Conservation (phyloP, 2,113 vertebrate genomes). For the Apodemus speciosus region DNA sequence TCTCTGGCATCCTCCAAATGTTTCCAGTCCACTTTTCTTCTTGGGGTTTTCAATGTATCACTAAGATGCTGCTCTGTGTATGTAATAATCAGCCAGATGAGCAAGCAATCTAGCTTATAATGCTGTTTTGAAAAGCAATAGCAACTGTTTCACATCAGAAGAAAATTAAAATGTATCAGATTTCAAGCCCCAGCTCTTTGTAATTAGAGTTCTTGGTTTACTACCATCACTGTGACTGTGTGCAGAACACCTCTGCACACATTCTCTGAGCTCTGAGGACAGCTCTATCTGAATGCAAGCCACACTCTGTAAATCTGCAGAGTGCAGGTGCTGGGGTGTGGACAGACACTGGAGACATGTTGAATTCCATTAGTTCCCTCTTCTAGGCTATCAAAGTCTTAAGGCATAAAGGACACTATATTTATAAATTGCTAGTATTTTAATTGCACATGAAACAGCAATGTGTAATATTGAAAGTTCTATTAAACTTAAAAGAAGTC, state of each 20-base stretch:
- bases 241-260: conserved; percentile 40
- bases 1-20: conserved; percentile 52
- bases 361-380: conserved; percentile 18
- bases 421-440: conserved; percentile 42
- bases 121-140: conserved; percentile 54
- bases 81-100: conserved; percentile 62
- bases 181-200: conserved; percentile 57
- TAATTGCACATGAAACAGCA: background rate
- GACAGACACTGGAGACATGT: background rate
- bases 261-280: conserved; percentile 35
- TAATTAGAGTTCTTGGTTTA: conserved; percentile 49
- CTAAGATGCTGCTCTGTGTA: conserved; percentile 9
- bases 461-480: background rate
- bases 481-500: conserved; percentile 1
- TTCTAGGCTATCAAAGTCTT: background rate
- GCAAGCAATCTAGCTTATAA: conserved; percentile 66
- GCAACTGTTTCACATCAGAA: conserved; percentile 10
- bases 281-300: conserved; percentile 39
- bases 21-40: conserved; percentile 41
- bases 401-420: background rate
- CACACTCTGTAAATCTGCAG: background rate
- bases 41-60: conserved; percentile 55
- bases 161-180: conserved; percentile 48
- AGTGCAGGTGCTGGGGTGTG: background rate
- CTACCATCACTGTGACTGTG: background rate